Evolutionary conservation across 2,797 vertebrate species (phyloP), one percentile per base, ranked within the genome.

Genomic region (Premnoplex brunnescens): DNA sequence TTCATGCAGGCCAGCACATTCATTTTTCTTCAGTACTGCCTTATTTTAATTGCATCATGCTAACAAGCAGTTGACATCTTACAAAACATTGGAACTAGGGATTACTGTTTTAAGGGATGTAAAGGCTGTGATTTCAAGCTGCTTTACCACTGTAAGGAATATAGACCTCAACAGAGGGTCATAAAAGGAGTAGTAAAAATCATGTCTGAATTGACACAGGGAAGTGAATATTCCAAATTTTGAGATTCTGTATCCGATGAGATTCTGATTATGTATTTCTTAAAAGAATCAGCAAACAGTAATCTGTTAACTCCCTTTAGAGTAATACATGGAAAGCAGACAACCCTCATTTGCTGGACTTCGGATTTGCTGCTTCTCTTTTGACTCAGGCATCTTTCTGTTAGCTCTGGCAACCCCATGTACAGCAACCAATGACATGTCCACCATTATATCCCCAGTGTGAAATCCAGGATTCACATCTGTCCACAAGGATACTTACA

Each of bases 71-170:
- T 4, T 74, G 63, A 58, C 39, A 88, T 79, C 85, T 82, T 59
- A 87, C 54, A 86, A 49, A 12, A n/a, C 36, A 46, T 41, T 85
- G 36, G 43, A 85, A 71, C 8, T 66, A 85, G 46, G 34, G 77
- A 91, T 93, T 91, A 55, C 83, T 62, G 39, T 56, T 85, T 83
- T 82, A 86, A 76, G 77, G 71, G 49, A 75, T 62, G 85, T 49
- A 77, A 89, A 88, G 32, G 28, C 67, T 83, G 27, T 14, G 56
- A 86, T 75, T 85, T 90, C 73, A 85, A 82, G 67, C 36, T 89
- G 91, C 52, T 85, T 93, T 93, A 58, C 56, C 51, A 17, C 7
- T 66, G 49, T 51, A 73, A 85, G 52, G 52, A 85, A 74, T 15
- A 39, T 4, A 75, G 66, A 41, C 73, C 79, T 81, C 49, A 55